Conservation (phyloP, 2,888 invertebrate species). For the Dicranocentrus wangi region DNA sequence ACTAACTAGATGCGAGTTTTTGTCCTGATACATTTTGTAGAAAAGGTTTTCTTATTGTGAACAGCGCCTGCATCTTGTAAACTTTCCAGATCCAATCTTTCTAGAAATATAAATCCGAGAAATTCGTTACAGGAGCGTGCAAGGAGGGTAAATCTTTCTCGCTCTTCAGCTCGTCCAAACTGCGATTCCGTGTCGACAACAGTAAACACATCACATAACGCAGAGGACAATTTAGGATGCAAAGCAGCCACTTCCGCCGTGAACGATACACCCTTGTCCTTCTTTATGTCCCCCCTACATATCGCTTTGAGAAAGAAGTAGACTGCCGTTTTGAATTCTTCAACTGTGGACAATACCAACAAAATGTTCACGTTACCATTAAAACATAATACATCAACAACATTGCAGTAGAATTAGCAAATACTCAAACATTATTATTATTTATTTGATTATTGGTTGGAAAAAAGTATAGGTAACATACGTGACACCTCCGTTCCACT, state of each 20-base stretch:
- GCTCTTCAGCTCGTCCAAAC: conserved; percentile 37
- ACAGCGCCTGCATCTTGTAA: conserved; percentile 92
- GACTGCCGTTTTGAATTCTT: conserved; percentile 76
- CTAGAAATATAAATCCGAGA: conserved; percentile 89
- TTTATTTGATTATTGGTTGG: too few species aligned
- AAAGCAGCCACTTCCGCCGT: conserved; percentile 84
- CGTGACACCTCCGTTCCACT: not conserved
- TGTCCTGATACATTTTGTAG: conserved; percentile 96
- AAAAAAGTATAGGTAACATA: too few species aligned
- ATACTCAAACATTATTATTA: too few species aligned
- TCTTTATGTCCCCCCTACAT: conserved; percentile 84
- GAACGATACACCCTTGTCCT: conserved; percentile 83
- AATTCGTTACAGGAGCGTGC: conserved; percentile 52
- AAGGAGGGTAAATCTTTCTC: conserved; percentile 66
- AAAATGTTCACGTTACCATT: not conserved
- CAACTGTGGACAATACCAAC: conserved; percentile 28
- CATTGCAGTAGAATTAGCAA: too few species aligned
- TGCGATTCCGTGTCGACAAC: conserved; percentile 64
- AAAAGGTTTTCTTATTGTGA: conserved; percentile 87
- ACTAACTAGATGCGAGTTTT: conserved; percentile 98
- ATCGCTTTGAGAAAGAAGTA: conserved; percentile 88
- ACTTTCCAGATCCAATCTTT: conserved; percentile 93
- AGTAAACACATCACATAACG: conserved; percentile 66
- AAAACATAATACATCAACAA: too few species aligned
- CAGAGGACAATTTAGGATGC: conserved; percentile 48